A percentile compares a stretch with the other conserved stretches of the same genome.
These are phyloP conservation scores for Acanthornis magna DNA, from an alignment of 2,797 vertebrate species.

Conservation along the genomic window DNA sequence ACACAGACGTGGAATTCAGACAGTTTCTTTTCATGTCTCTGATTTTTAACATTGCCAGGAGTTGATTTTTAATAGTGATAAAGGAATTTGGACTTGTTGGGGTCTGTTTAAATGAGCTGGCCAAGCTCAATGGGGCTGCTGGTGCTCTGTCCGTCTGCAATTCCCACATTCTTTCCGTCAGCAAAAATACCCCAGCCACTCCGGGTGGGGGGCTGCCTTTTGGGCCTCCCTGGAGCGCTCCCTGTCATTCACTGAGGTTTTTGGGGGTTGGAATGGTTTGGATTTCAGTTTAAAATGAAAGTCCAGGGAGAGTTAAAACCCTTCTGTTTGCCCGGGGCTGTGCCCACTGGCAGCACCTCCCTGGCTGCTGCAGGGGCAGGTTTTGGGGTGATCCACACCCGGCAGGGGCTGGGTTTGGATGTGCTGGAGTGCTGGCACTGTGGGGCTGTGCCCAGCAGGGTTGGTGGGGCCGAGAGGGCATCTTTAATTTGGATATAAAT, in stretches of 20 bases:
- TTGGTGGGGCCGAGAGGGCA: neutral
- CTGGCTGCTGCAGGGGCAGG: neutral
- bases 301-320: neutral
- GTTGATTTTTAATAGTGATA: neutral
- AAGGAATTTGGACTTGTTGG: neutral
- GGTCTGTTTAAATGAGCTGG: neutral
- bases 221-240: rapidly evolving
- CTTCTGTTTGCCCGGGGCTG: neutral
- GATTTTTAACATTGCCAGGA: neutral
- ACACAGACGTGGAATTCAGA: neutral
- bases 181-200: neutral
- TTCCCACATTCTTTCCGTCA: neutral
- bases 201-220: rapidly evolving
- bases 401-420: rapidly evolving
- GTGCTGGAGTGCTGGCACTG: rapidly evolving
- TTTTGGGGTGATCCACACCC: neutral
- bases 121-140: neutral
- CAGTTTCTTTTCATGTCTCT: rapidly evolving
- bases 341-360: neutral
- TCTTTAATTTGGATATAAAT: no score
- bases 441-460: neutral
- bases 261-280: neutral
- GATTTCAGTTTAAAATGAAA: neutral
- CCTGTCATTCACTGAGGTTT: rapidly evolving
- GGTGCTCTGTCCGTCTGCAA: rapidly evolving